These are phyloP conservation scores for Cheilosia grossa DNA, from an alignment of 2,888 invertebrate genomes.

Conservation along the genomic window DNA sequence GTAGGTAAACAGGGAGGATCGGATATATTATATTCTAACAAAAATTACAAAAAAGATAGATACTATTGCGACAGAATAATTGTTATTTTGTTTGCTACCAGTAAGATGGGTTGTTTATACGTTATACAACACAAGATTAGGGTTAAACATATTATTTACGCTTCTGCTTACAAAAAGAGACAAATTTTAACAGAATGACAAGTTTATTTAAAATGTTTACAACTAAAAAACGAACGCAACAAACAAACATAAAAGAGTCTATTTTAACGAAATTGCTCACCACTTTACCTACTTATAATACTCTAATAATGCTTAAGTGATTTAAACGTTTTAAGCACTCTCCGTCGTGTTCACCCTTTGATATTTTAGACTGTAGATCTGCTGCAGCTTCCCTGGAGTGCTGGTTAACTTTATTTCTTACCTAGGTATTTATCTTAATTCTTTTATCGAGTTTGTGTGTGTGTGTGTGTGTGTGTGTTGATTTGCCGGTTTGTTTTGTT, in stretches of 20 bases:
- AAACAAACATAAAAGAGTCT: slow-evolving; percentile 38
- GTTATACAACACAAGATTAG: slow-evolving; percentile 19
- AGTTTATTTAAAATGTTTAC: slow-evolving; percentile 39
- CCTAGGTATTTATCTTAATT: slow-evolving; percentile 33
- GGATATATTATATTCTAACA: slow-evolving; percentile 25
- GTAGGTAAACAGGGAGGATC: slow-evolving; percentile 1
- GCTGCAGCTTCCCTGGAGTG: slow-evolving; percentile 39
- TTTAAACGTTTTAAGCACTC: slow-evolving; percentile 64
- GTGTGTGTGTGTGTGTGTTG: neutral
- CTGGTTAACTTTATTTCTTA: slow-evolving; percentile 45
- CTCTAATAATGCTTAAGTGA: slow-evolving; percentile 74
- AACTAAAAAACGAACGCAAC: slow-evolving; percentile 52
- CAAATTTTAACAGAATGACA: slow-evolving; percentile 10
- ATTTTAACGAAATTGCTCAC: slow-evolving; percentile 55
- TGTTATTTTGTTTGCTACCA: slow-evolving; percentile 13
- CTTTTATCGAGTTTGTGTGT: slow-evolving; percentile 31
- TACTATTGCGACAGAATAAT: slow-evolving; percentile 37
- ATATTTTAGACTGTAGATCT: slow-evolving; percentile 12
- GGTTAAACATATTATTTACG: slow-evolving; percentile 11
- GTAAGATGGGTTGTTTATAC: slow-evolving; percentile 1
- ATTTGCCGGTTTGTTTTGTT: slow-evolving; percentile 39
- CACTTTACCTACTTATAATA: slow-evolving; percentile 72
- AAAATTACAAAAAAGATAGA: slow-evolving; percentile 35
- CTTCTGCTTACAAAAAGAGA: slow-evolving; percentile 1
- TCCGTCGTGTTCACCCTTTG: slow-evolving; percentile 42